A percentile compares a stretch with the other conserved stretches of the same genome.
phyloP scores from a whole-genome alignment of 2,113 vertebrate species.

The Hyla sarda region DNA sequence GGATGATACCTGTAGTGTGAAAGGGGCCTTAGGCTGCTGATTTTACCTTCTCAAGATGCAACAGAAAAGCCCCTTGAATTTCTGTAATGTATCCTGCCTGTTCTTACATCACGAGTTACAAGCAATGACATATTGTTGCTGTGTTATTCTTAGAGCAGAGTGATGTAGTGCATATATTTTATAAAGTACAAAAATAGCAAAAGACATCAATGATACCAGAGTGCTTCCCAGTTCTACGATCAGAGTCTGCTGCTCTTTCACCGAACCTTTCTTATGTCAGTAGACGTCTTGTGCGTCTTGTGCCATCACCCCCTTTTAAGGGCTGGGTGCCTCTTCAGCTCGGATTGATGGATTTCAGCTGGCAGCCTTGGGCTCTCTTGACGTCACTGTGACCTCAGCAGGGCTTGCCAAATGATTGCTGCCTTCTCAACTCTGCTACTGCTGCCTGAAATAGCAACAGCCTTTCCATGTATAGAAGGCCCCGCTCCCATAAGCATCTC shows the following conservation, averaged over 20 bases:
- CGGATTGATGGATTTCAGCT: conserved; percentile 58
- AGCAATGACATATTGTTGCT: background rate
- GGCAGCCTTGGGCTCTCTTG: conserved; percentile 61
- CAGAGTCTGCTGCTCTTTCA: conserved; percentile 10
- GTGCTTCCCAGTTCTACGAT: conserved; percentile 28
- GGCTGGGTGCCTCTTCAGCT: conserved; percentile 62
- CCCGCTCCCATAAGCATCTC: conserved; percentile 59
- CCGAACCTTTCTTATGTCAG: conserved; percentile 25
- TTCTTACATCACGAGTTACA: conserved; percentile 17
- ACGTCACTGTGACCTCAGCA: conserved; percentile 70
- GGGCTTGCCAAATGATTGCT: conserved; percentile 63
- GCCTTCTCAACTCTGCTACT: conserved; percentile 56
- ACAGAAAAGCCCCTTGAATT: background rate
- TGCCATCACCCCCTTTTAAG: conserved; percentile 62
- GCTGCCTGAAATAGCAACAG: conserved; percentile 66
- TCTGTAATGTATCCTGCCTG: background rate
- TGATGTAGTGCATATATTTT: conserved; percentile 11
- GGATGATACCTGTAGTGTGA: too few species aligned
- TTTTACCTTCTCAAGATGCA: background rate
- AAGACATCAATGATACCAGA: conserved; percentile 22
- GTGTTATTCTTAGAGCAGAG: conserved; percentile 9
- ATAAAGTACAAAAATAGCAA: conserved; percentile 39
- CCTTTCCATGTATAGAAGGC: conserved; percentile 62
- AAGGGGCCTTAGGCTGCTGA: background rate
- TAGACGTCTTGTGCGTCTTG: conserved; percentile 37